Evolutionary conservation across 2,888 invertebrate genomes (phyloP).

Genomic region (Petrophora chlorosata): DNA sequence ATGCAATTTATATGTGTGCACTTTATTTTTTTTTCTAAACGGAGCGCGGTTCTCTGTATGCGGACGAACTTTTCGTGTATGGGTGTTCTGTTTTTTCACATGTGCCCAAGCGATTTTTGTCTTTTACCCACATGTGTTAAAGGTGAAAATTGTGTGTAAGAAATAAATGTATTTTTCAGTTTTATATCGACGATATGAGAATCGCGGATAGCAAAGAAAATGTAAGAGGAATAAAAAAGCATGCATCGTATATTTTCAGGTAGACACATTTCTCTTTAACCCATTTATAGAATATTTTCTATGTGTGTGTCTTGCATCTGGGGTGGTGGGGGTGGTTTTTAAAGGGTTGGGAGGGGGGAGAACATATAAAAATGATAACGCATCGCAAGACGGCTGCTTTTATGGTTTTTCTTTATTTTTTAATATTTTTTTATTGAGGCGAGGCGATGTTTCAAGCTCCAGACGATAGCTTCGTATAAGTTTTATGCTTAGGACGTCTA

Average conservation of each 20-base stretch:
- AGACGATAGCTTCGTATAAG: constrained; percentile 26
- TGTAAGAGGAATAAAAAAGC: constrained; percentile 78
- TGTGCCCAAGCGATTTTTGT: constrained; percentile 39
- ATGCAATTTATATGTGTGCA: constrained; percentile 82
- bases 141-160: constrained; percentile 48
- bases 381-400: constrained; percentile 84
- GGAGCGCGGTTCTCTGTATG: constrained; percentile 59
- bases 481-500: constrained; percentile 32
- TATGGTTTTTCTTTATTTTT: constrained; percentile 83
- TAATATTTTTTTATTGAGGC: constrained; percentile 78
- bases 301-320: constrained; percentile 66
- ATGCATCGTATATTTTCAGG: constrained; percentile 83
- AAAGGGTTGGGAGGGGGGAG: constrained; percentile 56
- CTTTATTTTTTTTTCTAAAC: constrained; percentile 81
- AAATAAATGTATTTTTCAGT: constrained; percentile 80
- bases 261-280: constrained; percentile 84
- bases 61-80: constrained; percentile 63
- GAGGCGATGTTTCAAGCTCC: constrained; percentile 34
- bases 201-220: constrained; percentile 83
- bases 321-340: constrained; percentile 52
- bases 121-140: constrained; percentile 37
- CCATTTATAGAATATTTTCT: constrained; percentile 75
- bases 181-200: constrained; percentile 84
- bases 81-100: constrained; percentile 71
- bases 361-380: constrained; percentile 84